Conservation (phyloP, 2,113 vertebrate species). For the Raja brachyura region DNA sequence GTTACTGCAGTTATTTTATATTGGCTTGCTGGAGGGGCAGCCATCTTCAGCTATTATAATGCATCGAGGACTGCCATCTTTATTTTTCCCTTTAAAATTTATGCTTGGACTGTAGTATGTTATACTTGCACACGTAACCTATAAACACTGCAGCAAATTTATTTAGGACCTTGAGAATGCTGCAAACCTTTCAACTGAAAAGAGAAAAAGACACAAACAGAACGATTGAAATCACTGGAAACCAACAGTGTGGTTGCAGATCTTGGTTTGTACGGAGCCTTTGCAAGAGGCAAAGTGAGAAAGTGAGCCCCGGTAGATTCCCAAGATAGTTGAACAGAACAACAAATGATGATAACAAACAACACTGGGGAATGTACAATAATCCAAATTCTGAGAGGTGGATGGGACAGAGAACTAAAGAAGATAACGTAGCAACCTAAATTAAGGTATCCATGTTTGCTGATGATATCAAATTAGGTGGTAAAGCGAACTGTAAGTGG, state of each 20-base stretch:
- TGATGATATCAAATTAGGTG: too few species aligned
- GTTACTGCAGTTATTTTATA: constrained; percentile 29
- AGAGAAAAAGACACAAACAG: background rate
- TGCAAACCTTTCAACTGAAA: background rate
- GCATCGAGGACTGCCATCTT: background rate
- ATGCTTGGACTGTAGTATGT: background rate
- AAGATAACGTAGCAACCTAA: background rate
- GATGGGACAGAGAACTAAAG: background rate
- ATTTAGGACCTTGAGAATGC: background rate
- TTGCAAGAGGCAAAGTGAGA: background rate
- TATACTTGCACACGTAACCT: background rate
- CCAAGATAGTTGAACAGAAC: background rate
- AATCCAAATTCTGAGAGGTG: background rate
- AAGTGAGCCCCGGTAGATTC: background rate
- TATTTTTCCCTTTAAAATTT: background rate
- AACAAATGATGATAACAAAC: background rate
- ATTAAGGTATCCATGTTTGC: too few species aligned
- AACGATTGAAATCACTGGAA: background rate
- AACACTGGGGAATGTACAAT: background rate
- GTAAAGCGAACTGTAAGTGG: too few species aligned
- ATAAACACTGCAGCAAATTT: background rate
- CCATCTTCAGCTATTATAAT: background rate
- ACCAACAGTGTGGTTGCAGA: background rate
- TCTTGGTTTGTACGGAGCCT: background rate
- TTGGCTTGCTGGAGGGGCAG: background rate